Evolutionary conservation across 2,888 invertebrate genomes (phyloP).

Genomic region (Ashinkailepas kermadecensis): DNA sequence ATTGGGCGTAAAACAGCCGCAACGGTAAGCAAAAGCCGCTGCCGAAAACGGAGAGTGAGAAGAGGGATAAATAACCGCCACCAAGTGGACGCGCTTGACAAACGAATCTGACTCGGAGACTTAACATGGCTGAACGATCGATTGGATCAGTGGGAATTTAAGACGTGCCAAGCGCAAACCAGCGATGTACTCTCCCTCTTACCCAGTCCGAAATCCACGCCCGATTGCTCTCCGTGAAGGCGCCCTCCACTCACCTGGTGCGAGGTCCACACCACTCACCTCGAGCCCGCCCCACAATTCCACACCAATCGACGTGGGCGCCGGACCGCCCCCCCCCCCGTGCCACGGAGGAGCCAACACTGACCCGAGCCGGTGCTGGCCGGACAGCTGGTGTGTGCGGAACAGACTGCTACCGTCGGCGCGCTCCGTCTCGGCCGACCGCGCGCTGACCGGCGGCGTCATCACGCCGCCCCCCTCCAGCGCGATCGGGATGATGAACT

Average conservation of each 20-base stretch:
- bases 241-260: too few species aligned
- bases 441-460: conserved; percentile 48
- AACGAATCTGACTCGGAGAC: too few species aligned
- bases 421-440: neutral
- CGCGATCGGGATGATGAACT: conserved; percentile 88
- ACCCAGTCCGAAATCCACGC: too few species aligned
- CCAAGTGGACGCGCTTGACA: too few species aligned
- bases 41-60: too few species aligned
- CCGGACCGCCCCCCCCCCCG: neutral
- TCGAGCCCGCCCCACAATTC: neutral
- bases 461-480: conserved; percentile 83
- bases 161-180: too few species aligned
- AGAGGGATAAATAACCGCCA: too few species aligned
- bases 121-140: too few species aligned
- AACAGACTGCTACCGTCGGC: neutral
- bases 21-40: neutral
- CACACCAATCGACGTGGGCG: neutral
- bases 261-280: neutral
- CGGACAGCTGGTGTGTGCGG: neutral
- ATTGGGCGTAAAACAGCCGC: neutral
- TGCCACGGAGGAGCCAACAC: neutral
- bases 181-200: too few species aligned
- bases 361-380: neutral
- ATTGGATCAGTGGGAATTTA: too few species aligned
- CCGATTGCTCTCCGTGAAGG: too few species aligned